Evolutionary conservation across 2,797 vertebrate species (phyloP), one percentile per base, ranked within the genome.

Genomic region (Taeniopygia guttata): DNA sequence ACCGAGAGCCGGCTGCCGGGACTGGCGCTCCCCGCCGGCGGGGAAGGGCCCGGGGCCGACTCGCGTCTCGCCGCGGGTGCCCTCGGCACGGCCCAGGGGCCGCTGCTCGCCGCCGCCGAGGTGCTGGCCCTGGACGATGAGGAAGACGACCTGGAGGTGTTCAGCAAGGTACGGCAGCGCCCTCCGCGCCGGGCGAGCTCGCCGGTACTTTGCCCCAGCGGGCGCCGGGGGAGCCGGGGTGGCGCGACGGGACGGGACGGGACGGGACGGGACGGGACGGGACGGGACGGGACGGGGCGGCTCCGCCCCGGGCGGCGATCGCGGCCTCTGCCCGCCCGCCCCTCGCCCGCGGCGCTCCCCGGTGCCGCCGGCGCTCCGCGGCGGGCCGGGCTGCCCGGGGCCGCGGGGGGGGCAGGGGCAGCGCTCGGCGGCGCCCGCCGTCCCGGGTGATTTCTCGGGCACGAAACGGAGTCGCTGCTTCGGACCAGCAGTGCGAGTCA

Each of bases 71-170:
- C 21, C 32, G 48, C 14, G 40, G 43, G 49, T 26, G 32, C 16
- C 70, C 54, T 18, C 62, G 19, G 68, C 29, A 20, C 63, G 67
- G 59, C 30, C 91, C 90, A 10, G 79, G 51, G 45, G 68, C 62
- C 75, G 89, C 83, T 48, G 29, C 84, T 95, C 29, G 92, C 93
- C 26, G 89, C 98, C 2, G 97, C 94, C 89, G 97, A 97, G 76
- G 97, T 98, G 97, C 89, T 99, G 97, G 98, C 98, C 51, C 93
- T 99, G 83, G 98, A 99, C 72, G 99, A 99, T 77, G 99, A 99
- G 89, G 99, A 99, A 45, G 99, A 99, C 20, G 99, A 99, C 95
- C 97, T 99, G 97, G 99, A 99, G 97, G 99, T 99, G 85, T 99
- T 99, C 98, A 99, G 98, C 79, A 99, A 99, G 99, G 99, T 99